Percentiles rank a stretch among this genome's conserved stretches.
Conservation (phyloP, 2,888 invertebrate genomes). For the Tetranychus truncatus region DNA sequence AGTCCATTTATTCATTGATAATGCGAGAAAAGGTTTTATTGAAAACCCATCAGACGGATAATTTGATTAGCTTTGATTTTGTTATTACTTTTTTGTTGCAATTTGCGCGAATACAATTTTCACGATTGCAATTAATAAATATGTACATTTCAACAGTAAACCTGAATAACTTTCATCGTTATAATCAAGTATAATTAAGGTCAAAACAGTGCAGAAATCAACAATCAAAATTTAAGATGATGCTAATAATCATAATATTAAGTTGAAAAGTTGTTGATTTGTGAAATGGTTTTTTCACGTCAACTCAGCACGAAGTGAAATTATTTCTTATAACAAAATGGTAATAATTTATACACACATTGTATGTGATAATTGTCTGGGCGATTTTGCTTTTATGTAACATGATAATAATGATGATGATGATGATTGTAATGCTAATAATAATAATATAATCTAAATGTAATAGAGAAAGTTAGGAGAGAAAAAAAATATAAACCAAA, state of each 20-base stretch:
- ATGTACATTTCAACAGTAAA: not conserved
- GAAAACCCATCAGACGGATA: not conserved
- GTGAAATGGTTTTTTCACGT: not conserved
- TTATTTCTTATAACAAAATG: not conserved
- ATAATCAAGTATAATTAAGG: not conserved
- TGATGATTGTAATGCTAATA: too few relatives aligned
- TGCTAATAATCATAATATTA: not conserved
- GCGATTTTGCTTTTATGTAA: not conserved
- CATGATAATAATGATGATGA: not conserved
- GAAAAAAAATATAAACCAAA: not conserved
- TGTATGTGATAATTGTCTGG: not conserved
- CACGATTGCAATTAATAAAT: too few relatives aligned
- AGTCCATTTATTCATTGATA: not conserved
- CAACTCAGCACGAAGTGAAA: not conserved
- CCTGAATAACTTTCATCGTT: not conserved
- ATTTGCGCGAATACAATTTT: too few relatives aligned
- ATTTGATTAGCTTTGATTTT: not conserved
- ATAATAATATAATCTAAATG: too few relatives aligned
- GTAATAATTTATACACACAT: not conserved
- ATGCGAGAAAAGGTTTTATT: not conserved
- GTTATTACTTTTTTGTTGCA: not conserved
- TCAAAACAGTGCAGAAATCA: not conserved
- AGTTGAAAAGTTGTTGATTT: not conserved
- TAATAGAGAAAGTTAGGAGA: not conserved
- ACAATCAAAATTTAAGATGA: not conserved